Conservation (phyloP, 2,113 vertebrate genomes). For the Forbesichthys papilliferus region DNA sequence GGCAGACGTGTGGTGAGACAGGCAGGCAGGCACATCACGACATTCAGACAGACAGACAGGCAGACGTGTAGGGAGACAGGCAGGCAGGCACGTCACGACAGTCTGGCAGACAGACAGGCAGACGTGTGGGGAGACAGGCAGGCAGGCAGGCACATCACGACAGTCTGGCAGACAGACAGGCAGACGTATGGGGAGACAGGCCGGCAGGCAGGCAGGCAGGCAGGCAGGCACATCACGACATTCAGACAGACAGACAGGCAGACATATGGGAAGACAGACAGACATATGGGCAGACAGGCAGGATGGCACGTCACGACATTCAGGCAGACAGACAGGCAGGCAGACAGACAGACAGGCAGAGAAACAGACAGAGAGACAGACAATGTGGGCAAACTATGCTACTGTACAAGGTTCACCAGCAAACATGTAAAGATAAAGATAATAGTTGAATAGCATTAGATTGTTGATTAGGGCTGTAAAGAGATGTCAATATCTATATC, state of each 20-base stretch:
- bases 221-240: not conserved
- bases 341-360: not conserved
- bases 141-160: too few species aligned
- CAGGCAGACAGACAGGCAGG: constrained; percentile 9
- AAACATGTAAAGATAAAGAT: constrained; percentile 30
- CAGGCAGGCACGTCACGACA: too few species aligned
- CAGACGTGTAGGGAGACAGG: not conserved
- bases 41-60: not conserved
- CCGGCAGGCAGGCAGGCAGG: not conserved
- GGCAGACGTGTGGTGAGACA: not conserved
- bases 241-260: constrained; percentile 7
- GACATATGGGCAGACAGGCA: not conserved
- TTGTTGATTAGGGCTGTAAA: too few species aligned
- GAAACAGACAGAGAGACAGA: constrained; percentile 6
- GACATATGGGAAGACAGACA: not conserved
- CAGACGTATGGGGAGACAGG: not conserved
- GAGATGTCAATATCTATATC: too few species aligned
- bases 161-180: not conserved
- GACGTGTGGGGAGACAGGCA: not conserved
- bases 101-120: too few species aligned
- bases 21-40: not conserved
- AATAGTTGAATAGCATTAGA: too few species aligned
- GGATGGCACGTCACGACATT: constrained; percentile 55
- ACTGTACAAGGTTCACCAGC: constrained; percentile 39
- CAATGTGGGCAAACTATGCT: constrained; percentile 59